Evolutionary conservation across 2,113 vertebrate genomes (phyloP).

Genomic region (Pampusana beccarii): DNA sequence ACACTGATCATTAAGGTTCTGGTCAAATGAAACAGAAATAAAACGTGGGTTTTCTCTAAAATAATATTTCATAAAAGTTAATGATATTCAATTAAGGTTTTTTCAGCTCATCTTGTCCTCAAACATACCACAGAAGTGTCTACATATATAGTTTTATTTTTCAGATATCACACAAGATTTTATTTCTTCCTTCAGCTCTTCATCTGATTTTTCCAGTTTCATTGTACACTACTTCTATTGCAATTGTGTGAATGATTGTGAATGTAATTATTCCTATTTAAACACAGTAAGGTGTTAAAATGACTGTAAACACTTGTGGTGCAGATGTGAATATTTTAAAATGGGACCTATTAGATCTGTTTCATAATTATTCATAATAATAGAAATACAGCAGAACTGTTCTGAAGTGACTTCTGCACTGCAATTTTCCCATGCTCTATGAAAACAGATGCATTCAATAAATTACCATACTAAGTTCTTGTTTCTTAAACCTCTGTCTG

Average conservation of each 20-base stretch:
- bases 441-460: neutral
- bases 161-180: neutral
- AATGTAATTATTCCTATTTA: neutral
- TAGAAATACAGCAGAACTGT: neutral
- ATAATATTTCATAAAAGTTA: neutral
- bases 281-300: neutral
- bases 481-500: neutral
- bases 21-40: neutral
- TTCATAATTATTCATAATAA: neutral
- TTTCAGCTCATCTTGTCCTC: neutral
- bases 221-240: neutral
- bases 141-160: neutral
- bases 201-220: neutral
- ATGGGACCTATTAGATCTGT: neutral
- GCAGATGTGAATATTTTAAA: conserved; percentile 8
- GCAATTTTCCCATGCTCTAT: neutral
- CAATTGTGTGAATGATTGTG: neutral
- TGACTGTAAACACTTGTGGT: neutral
- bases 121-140: neutral
- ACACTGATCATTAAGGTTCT: neutral
- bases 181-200: neutral
- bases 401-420: neutral
- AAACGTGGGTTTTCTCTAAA: neutral
- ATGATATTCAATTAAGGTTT: neutral
- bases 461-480: neutral